Conservation (phyloP, 2,797 vertebrate species). For the Anolis apletophallus region DNA sequence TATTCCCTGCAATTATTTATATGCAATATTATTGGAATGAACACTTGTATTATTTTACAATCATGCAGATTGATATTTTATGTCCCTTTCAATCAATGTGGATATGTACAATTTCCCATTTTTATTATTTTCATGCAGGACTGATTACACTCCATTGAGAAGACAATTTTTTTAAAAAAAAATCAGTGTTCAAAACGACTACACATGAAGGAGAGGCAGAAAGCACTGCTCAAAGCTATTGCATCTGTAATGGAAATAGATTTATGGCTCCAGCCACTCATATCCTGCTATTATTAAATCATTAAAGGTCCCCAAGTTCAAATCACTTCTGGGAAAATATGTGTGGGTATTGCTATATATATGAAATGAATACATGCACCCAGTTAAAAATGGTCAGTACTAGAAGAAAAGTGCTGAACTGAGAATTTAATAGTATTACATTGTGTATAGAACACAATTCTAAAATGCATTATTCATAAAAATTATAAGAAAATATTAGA, state of each 20-base stretch:
- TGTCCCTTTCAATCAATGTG: constrained; percentile 65
- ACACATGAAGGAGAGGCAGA: constrained; percentile 66
- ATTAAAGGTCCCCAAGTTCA: constrained; percentile 67
- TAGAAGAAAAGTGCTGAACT: constrained; percentile 28
- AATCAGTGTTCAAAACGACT: constrained; percentile 71
- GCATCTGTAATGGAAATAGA: constrained; percentile 71
- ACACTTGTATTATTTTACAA: constrained; percentile 62
- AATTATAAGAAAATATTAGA: constrained; percentile 27
- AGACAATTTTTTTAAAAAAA: constrained; percentile 67
- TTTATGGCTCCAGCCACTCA: constrained; percentile 72
- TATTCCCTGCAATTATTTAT: constrained; percentile 51
- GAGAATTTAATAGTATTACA: no score
- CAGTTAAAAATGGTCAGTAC: constrained; percentile 7
- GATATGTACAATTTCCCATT: constrained; percentile 62
- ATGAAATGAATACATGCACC: background rate
- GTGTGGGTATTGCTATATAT: background rate
- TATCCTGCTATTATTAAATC: constrained; percentile 72
- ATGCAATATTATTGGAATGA: constrained; percentile 59
- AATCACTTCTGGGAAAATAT: constrained; percentile 38
- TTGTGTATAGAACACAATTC: constrained; percentile 23
- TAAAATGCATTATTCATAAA: constrained; percentile 39
- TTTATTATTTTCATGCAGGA: constrained; percentile 68
- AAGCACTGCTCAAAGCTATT: constrained; percentile 66
- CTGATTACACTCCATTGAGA: constrained; percentile 70
- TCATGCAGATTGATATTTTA: constrained; percentile 65